A percentile compares a stretch with the other conserved stretches of the same genome.
Evolutionary conservation across 1,140 invertebrate species (phyloP).

Genomic region (Drosophila lacertosa): DNA sequence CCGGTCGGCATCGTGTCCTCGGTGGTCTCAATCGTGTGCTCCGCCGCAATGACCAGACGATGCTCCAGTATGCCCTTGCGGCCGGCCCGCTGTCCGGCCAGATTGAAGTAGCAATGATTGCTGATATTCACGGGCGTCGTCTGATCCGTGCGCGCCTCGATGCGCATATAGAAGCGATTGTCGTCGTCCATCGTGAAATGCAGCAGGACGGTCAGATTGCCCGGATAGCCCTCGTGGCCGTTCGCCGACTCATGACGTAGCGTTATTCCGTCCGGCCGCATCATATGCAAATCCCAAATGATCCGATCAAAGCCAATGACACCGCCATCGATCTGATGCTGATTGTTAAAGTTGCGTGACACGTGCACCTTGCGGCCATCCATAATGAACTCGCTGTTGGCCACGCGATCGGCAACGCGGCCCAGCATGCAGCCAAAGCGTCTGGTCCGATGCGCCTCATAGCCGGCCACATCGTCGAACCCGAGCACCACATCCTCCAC

Average conservation of each 20-base stretch:
- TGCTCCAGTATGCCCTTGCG: slow-evolving; percentile 89
- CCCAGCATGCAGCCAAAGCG: slow-evolving; percentile 95
- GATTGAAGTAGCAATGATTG: slow-evolving; percentile 97
- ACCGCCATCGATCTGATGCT: slow-evolving; percentile 94
- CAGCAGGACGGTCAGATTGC: slow-evolving; percentile 88
- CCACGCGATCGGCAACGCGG: slow-evolving; percentile 93
- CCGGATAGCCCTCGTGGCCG: slow-evolving; percentile 95
- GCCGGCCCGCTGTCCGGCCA: slow-evolving; percentile 90
- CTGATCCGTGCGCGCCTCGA: slow-evolving; percentile 89
- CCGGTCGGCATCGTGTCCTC: slow-evolving; percentile 91
- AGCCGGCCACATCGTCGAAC: slow-evolving; percentile 89
- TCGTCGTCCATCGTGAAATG: slow-evolving; percentile 89
- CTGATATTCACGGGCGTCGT: slow-evolving; percentile 94
- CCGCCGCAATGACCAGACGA: slow-evolving; percentile 88
- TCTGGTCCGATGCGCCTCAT: slow-evolving; percentile 84
- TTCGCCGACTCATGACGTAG: slow-evolving; percentile 90
- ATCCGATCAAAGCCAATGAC: slow-evolving; percentile 93
- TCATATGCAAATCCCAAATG: slow-evolving; percentile 85
- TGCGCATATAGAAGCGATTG: slow-evolving; percentile 89
- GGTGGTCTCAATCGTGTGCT: slow-evolving; percentile 90
- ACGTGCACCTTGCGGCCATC: slow-evolving; percentile 88
- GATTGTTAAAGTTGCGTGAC: slow-evolving; percentile 88
- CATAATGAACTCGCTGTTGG: slow-evolving; percentile 88
- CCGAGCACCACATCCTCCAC: slow-evolving; percentile 90
- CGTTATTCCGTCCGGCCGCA: slow-evolving; percentile 75